These are phyloP conservation scores for Megaceryle torquata DNA, from an alignment of 2,113 vertebrate genomes.

Conservation along the genomic window DNA sequence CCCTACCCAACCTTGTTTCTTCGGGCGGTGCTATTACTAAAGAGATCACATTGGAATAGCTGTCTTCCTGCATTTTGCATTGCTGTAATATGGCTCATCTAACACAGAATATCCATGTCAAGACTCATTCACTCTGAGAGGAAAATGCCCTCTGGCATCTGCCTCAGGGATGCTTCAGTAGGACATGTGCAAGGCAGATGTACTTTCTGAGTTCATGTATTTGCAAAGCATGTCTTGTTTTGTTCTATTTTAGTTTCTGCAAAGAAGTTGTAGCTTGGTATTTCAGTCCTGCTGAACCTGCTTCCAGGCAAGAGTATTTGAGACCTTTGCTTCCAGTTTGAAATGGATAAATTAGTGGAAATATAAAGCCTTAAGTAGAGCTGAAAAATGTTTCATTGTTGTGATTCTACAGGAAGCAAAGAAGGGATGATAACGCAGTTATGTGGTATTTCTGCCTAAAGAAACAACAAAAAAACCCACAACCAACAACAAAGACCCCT, in stretches of 20 bases:
- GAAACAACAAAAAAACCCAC: neutral
- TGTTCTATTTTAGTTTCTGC: neutral
- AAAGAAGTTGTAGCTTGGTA: neutral
- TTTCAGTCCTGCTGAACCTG: neutral
- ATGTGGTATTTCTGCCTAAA: neutral
- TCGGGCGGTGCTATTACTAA: neutral
- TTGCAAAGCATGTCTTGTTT: neutral
- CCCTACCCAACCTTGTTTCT: neutral
- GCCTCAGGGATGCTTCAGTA: slow-evolving; percentile 22
- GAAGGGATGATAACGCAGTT: neutral
- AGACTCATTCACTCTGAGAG: neutral
- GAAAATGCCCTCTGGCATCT: neutral
- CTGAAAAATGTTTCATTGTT: neutral
- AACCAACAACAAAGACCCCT: neutral
- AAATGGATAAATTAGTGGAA: neutral
- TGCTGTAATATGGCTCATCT: neutral
- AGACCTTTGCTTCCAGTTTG: neutral
- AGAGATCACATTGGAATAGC: neutral
- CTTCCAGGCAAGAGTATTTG: neutral
- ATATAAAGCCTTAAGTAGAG: neutral
- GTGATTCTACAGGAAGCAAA: neutral
- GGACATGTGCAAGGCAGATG: neutral
- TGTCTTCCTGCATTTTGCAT: slow-evolving; percentile 12
- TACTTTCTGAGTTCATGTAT: neutral
- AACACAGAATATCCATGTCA: neutral